phyloP scores from a whole-genome alignment of 2,797 vertebrate species.

The Sebastolobus alascanus region DNA sequence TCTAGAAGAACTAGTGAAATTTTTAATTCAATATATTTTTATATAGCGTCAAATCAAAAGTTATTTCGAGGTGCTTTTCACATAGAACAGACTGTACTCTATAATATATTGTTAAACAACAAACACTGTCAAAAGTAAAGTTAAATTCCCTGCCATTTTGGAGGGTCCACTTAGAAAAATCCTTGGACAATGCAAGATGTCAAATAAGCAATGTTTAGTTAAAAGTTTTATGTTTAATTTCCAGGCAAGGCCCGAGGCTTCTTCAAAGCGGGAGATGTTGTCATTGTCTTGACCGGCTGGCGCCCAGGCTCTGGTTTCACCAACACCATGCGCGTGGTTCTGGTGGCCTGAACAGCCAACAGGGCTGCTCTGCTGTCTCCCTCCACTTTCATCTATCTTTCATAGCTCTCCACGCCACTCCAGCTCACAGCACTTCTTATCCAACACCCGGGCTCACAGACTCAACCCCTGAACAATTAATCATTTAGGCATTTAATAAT shows the following conservation, averaged over 20 bases:
- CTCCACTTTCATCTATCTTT: slow-evolving; percentile 53
- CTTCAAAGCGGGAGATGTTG: slow-evolving; percentile 94
- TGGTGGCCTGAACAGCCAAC: slow-evolving; percentile 85
- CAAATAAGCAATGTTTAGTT: not conserved
- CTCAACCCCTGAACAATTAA: slow-evolving; percentile 33
- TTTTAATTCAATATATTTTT: not conserved
- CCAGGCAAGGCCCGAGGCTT: slow-evolving; percentile 95
- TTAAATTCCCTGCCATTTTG: accelerated
- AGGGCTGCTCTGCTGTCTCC: slow-evolving; percentile 47
- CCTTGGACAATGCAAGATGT: not conserved
- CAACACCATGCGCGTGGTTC: slow-evolving; percentile 99
- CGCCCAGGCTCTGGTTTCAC: slow-evolving; percentile 97
- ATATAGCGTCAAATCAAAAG: too few species aligned
- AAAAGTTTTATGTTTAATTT: slow-evolving; percentile 14
- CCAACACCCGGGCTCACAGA: slow-evolving; percentile 38
- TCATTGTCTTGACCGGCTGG: slow-evolving; percentile 96
- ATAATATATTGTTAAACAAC: not conserved
- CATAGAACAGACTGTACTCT: too few species aligned
- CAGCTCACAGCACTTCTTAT: slow-evolving; percentile 44
- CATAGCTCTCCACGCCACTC: slow-evolving; percentile 39
- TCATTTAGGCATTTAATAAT: slow-evolving; percentile 36
- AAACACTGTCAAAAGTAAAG: not conserved
- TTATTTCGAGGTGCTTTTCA: too few species aligned
- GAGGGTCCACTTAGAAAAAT: not conserved
- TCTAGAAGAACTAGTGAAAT: not conserved